These are phyloP conservation scores for Drosophila hamatofila DNA, from an alignment of 2,888 invertebrate genomes.

Conservation along the genomic window DNA sequence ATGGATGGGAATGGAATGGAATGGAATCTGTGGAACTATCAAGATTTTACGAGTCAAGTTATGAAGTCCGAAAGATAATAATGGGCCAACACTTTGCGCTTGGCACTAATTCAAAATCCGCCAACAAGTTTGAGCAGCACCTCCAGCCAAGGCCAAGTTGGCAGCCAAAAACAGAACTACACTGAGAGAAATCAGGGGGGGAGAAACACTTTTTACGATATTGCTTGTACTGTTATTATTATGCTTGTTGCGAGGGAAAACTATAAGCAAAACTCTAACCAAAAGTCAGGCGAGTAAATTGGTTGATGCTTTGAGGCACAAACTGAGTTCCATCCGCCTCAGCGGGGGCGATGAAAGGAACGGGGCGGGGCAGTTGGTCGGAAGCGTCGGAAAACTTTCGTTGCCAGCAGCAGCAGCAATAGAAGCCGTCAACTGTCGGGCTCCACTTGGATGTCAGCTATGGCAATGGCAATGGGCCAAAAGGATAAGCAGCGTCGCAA, in stretches of 20 bases:
- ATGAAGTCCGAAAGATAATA: constrained; percentile 85
- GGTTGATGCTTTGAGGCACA: constrained; percentile 61
- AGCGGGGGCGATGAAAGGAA: constrained; percentile 3
- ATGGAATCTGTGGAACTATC: constrained; percentile 48
- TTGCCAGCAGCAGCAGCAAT: constrained; percentile 40
- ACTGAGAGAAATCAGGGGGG: constrained; percentile 54
- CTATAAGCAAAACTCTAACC: constrained; percentile 56
- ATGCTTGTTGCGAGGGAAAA: constrained; percentile 49
- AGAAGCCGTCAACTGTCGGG: constrained; percentile 56
- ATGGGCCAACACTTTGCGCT: constrained; percentile 84
- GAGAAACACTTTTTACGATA: constrained; percentile 56
- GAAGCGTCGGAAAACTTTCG: constrained; percentile 72
- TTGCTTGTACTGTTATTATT: constrained; percentile 53
- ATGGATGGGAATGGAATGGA: no score
- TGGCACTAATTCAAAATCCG: constrained; percentile 82
- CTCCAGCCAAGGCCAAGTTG: constrained; percentile 52
- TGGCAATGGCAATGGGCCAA: constrained; percentile 54
- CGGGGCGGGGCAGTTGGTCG: constrained; percentile 24
- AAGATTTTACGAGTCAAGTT: constrained; percentile 74
- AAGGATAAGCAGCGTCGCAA: constrained; percentile 53
- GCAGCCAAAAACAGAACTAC: constrained; percentile 24
- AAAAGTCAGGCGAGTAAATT: constrained; percentile 67
- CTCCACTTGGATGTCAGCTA: constrained; percentile 46
- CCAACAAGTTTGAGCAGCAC: constrained; percentile 49
- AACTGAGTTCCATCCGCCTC: constrained; percentile 39